Base-by-base conservation (phyloP, 2,888 invertebrate genomes). In the Melangyna quadrimaculata region DNA sequence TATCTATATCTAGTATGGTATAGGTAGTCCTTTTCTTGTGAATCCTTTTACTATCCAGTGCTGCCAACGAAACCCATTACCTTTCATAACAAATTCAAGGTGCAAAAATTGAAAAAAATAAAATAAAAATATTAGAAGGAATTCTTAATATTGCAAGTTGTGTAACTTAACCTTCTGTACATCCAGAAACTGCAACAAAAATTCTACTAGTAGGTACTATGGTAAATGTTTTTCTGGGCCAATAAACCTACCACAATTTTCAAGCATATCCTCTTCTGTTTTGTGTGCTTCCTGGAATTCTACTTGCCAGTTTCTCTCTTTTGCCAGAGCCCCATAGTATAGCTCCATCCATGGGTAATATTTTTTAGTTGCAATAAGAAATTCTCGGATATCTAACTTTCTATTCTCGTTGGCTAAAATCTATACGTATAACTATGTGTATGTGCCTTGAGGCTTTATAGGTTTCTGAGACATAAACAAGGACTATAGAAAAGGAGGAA, bases 61-160 rank as follows among this genome's bases (percentile, higher is more conserved):
- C 32, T 32, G 17, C 55, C 29, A 55, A 10, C 29, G 22, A n/a
- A 37, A 17, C 59, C 35, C 59, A 37, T 59, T 59, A 59, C 59
- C 59, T 59, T 22, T 59, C 14, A 59, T 35, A 59, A 59, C 59
- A 59, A 59, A 59, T 59, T 59, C 59, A 59, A 59, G 24, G 8
- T 59, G 59, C 35, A 57, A 22, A 35, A 17, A 19, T 8, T 8
- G 2, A 43, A 43, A 43, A 17, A 43, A 43, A 12, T 7, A 17
- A 17, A 17, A 40, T 4, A 27, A 27, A 24, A 14, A 24, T 8
- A 27, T n/a, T 24, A 48, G 6, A 12, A 19, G 22, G 22, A 37
- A 37, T 59, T 59, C 22, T 14, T 59, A 59, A 59, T 59, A 59
- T 59, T 59, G 37, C 59, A 59, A 59, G 19, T 59, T 59, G 59